Percentiles rank a stretch among this genome's conserved stretches.
phyloP scores from a whole-genome alignment of 2,113 vertebrate species.

The Anhinga anhinga region DNA sequence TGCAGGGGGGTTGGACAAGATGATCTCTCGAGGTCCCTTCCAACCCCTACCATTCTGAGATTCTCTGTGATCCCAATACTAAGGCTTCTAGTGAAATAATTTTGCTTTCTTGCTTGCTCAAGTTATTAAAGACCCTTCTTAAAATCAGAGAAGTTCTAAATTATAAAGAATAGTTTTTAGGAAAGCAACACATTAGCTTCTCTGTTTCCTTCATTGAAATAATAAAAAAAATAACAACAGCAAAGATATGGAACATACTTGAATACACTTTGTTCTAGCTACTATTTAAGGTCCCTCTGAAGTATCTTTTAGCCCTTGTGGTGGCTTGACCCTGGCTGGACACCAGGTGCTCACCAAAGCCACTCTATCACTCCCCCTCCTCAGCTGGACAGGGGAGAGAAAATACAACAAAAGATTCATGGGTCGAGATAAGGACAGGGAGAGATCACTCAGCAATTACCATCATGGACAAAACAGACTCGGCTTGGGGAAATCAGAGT shows the following conservation, averaged over 20 bases:
- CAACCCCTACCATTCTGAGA: too few relatives aligned
- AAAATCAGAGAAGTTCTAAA: neutral
- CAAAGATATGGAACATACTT: neutral
- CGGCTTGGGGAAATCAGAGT: too few relatives aligned
- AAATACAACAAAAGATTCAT: too few relatives aligned
- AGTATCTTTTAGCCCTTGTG: neutral
- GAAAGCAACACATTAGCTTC: neutral
- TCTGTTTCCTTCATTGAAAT: neutral
- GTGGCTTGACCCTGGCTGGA: too few relatives aligned
- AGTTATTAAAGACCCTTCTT: neutral
- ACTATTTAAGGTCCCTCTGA: neutral
- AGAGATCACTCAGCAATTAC: too few relatives aligned
- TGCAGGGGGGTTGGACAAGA: too few relatives aligned
- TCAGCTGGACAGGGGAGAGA: too few relatives aligned
- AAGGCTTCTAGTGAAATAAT: neutral
- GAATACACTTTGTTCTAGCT: neutral
- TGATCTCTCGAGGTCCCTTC: too few relatives aligned
- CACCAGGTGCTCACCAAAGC: too few relatives aligned
- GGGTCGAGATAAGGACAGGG: too few relatives aligned
- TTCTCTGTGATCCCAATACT: neutral
- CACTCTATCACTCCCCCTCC: too few relatives aligned
- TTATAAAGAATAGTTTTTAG: neutral
- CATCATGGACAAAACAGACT: too few relatives aligned
- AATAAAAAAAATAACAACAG: neutral
- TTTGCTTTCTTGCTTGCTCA: neutral